Conservation (phyloP, 2,888 invertebrate species). For the Nebria brevicollis region DNA sequence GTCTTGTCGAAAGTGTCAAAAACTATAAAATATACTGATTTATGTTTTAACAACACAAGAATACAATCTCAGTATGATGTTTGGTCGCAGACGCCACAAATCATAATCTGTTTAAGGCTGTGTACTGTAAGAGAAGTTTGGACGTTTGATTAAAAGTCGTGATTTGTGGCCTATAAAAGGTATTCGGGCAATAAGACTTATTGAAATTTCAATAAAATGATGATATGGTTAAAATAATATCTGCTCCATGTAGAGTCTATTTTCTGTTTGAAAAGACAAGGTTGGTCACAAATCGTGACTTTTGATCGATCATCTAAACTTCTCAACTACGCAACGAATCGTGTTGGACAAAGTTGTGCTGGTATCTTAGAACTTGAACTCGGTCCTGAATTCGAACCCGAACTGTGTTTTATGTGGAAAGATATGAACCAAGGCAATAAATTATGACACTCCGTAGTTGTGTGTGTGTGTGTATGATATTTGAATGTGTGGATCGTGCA, state of each 20-base stretch:
- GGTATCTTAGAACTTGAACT: slow-evolving; percentile 19
- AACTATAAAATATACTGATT: no score
- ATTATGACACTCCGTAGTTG: slow-evolving; percentile 42
- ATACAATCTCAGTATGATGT: no score
- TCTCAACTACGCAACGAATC: no score
- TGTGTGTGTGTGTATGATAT: slow-evolving; percentile 25
- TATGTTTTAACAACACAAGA: no score
- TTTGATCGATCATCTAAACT: background rate
- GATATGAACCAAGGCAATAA: slow-evolving; percentile 45
- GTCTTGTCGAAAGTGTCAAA: no score
- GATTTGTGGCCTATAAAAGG: background rate
- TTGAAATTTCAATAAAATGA: background rate
- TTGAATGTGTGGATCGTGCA: slow-evolving; percentile 40
- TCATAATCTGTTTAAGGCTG: background rate
- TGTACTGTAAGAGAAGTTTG: background rate
- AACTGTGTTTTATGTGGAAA: slow-evolving; percentile 32
- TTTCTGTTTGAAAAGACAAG: no score
- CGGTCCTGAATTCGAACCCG: background rate
- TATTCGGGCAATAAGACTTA: background rate
- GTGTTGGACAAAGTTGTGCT: slow-evolving; percentile 22
- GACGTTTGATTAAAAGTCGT: background rate
- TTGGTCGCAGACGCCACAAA: no score
- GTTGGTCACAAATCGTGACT: background rate
- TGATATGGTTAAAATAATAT: background rate
- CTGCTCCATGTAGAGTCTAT: no score